Evolutionary conservation across 2,797 vertebrate genomes (phyloP).

Genomic region (Mormyrus hasselquistii): DNA sequence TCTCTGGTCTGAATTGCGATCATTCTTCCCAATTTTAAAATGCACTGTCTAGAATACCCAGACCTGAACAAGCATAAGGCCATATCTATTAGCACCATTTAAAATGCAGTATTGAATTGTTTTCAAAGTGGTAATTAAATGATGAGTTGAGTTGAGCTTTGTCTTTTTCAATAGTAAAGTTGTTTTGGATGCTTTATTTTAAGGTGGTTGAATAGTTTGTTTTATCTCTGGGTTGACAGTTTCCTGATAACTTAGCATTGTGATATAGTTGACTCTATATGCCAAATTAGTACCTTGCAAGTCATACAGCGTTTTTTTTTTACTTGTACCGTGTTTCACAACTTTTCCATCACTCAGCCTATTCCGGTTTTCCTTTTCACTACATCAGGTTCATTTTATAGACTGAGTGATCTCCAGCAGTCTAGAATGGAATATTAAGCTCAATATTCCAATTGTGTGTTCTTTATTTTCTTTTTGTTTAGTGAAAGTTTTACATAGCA

Average conservation of each 20-base stretch:
- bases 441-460: not conserved
- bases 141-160: not conserved
- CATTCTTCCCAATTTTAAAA: not conserved
- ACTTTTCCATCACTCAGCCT: not conserved
- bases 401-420: not conserved
- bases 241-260: not conserved
- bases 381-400: not conserved
- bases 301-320: not conserved
- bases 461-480: not conserved
- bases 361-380: not conserved
- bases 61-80: not conserved
- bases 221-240: not conserved
- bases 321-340: not conserved
- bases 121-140: not conserved
- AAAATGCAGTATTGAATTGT: not conserved
- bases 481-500: not conserved
- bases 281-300: not conserved
- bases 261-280: not conserved
- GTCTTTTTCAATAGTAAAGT: not conserved
- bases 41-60: not conserved
- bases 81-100: not conserved
- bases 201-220: not conserved
- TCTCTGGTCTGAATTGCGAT: not conserved
- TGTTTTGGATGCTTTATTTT: not conserved
- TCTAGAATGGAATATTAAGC: not conserved